Evolutionary conservation across 2,113 vertebrate species (phyloP).

Genomic region (Xiphophorus hellerii): DNA sequence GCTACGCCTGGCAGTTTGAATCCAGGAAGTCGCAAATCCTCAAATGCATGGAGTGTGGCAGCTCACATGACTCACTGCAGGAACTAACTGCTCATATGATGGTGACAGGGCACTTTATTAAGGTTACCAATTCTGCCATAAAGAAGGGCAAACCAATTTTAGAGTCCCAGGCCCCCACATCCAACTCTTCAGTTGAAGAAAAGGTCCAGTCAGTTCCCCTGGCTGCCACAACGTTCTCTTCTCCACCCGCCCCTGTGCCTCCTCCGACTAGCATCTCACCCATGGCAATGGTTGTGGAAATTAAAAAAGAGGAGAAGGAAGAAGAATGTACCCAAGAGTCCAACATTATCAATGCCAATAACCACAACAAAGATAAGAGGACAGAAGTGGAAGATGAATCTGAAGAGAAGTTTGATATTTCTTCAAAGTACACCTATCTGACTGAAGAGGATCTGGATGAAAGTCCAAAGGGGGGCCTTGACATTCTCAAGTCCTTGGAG

Average conservation of each 20-base stretch:
- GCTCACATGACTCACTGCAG: conserved; percentile 95
- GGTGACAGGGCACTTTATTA: conserved; percentile 99
- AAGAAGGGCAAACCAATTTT: conserved; percentile 97
- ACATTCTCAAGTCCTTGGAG: conserved; percentile 97
- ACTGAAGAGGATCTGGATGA: conserved; percentile 96
- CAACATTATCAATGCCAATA: conserved; percentile 69
- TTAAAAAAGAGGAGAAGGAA: conserved; percentile 97
- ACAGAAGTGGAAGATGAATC: conserved; percentile 81
- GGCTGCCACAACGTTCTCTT: conserved; percentile 94
- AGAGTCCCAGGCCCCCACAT: conserved; percentile 83
- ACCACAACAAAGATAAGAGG: conserved; percentile 86
- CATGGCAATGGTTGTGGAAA: conserved; percentile 82
- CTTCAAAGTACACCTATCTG: conserved; percentile 95
- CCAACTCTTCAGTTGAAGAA: conserved; percentile 84
- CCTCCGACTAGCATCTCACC: conserved; percentile 89
- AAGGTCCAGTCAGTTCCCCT: conserved; percentile 97
- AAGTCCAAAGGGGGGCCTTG: conserved; percentile 95
- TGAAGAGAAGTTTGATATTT: conserved; percentile 94
- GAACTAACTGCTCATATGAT: conserved; percentile 99
- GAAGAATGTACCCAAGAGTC: conserved; percentile 84
- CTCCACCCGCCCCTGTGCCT: conserved; percentile 89
- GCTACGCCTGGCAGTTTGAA: conserved; percentile 99
- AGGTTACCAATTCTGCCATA: conserved; percentile 98
- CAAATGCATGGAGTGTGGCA: conserved; percentile 99
- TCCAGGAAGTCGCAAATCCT: conserved; percentile 97